Base-by-base conservation (phyloP, 2,888 invertebrate species). In the Ferrisia virgata region DNA sequence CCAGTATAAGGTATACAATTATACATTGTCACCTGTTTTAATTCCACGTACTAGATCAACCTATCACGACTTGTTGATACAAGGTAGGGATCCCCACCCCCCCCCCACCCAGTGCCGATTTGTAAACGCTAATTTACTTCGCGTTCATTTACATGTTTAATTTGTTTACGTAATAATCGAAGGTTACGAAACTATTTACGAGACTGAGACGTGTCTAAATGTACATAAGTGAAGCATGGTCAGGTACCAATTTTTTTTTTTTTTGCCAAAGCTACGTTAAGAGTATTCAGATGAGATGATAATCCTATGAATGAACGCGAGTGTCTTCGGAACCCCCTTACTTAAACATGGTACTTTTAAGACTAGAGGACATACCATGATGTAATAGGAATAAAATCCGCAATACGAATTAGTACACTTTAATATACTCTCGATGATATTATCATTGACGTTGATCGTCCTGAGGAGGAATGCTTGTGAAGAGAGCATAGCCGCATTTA, bases 401-500 rank as follows among this genome's bases (percentile, higher is more conserved):
- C 8, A 22, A 11, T 22, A 22, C 22, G 53, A 53, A 53, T 53
- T 53, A 53, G 53, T 53, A 53, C 22, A 22, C 53, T 47, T 53
- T 53, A 53, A 53, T 53, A n/a, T n/a, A 53, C 22, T 6, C 53
- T 53, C 53, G 22, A 53, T 53, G 53, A 53, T 53, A 53, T 22
- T 18, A 53, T 53, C 53, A 53, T 47, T 13, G 47, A n/a, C 47
- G 47, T 47, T 47, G n/a, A 13, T 8, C 53, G 53, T 53, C 22
- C 47, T 47, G 6, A 5, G 6, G 53, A 53, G 22, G 53, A 53
- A 22, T 9, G 64, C 64, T 28, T 76, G 72, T 76, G 72, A 76
- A 76, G 72, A 76, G 72, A 76, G 72, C 72, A 36, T 76, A 9
- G 33, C 72, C 72, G n/a, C n/a, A 36, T 76, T 76, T 36, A 76